Evolutionary conservation across 2,797 vertebrate species (phyloP), one percentile per base, ranked within the genome.

Genomic region (Bovichtus diacanthus): DNA sequence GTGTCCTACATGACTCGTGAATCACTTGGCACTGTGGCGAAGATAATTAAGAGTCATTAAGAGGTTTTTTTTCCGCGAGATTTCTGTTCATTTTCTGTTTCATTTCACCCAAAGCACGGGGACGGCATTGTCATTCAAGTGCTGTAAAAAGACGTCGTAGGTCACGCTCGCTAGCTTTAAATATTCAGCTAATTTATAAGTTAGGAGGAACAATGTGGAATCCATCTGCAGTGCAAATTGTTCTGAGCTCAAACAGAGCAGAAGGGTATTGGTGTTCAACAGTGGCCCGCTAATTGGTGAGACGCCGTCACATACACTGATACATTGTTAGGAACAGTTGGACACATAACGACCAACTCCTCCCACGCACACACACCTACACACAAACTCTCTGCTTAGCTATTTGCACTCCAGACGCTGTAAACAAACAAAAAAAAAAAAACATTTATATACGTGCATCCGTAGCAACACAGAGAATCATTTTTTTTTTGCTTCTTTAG

Each of bases 11-110:
- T 62, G 79, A 36, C 59, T 19, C 2, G 34, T 51, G 36, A 39
- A 49, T 64, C 65, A 36, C 51, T 74, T 34, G 25, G 62, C 73
- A n/a, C 41, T 51, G 11, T 18, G 43, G 72, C 39, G 10, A 41
- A 86, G 76, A 78, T 74, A 79, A 88, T 86, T 86, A 83, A 75
- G 74, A 83, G 46, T 81, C 83, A 82, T 89, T 81, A 80, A 76
- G 70, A 69, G 13, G 2, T 79, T 85, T n/a, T n/a, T n/a, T n/a
- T 83, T 80, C 72, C 2, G 6, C 15, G 5, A 47, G 69, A 73
- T 72, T 67, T 87, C 76, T 78, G 81, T 83, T 84, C 80, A 87
- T 88, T 90, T 87, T 85, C 73, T 34, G 16, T 76, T 77, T 80
- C 70, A 80, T 87, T 88, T 87, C 50, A 18, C 75, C 69, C 70